Percentiles rank a stretch among this genome's conserved stretches.
These are phyloP conservation scores for Tetragnatha versicolor DNA, from an alignment of 1,140 invertebrate genomes.

Conservation along the genomic window DNA sequence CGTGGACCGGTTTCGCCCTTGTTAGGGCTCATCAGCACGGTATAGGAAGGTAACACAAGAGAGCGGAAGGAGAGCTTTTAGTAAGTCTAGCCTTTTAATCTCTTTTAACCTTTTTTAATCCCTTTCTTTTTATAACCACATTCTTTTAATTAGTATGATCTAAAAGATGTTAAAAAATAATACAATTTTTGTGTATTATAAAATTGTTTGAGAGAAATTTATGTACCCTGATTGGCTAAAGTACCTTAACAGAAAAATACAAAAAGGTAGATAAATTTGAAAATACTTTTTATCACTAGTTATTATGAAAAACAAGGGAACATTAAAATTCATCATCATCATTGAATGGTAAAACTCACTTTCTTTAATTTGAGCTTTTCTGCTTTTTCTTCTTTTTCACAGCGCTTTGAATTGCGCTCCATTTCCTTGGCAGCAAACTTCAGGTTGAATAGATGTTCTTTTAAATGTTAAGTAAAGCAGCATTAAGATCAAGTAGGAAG, in stretches of 20 bases:
- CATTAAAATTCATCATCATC: not conserved
- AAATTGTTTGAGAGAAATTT: not conserved
- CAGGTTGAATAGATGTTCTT: conserved; percentile 93
- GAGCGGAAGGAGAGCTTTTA: too few species aligned
- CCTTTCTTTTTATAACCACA: too few species aligned
- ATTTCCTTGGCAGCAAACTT: conserved; percentile 98
- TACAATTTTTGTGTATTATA: too few species aligned
- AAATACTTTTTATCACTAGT: not conserved
- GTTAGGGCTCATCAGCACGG: too few species aligned
- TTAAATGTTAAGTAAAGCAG: conserved; percentile 62
- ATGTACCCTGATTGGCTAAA: not conserved
- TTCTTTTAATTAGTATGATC: too few species aligned
- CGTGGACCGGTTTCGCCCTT: too few species aligned
- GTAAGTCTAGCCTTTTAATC: too few species aligned
- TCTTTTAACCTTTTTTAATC: too few species aligned
- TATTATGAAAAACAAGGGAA: not conserved
- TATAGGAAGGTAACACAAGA: too few species aligned
- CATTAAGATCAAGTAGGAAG: not conserved
- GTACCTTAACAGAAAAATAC: not conserved
- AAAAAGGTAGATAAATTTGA: not conserved
- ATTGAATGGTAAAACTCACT: conserved; percentile 69
- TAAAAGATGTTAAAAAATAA: too few species aligned
- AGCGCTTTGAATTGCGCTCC: conserved; percentile 95
- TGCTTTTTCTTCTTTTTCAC: conserved; percentile 95
- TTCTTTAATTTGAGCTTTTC: conserved; percentile 97